Conservation (phyloP, 2,888 invertebrate species). For the Willowsia nigromaculata region DNA sequence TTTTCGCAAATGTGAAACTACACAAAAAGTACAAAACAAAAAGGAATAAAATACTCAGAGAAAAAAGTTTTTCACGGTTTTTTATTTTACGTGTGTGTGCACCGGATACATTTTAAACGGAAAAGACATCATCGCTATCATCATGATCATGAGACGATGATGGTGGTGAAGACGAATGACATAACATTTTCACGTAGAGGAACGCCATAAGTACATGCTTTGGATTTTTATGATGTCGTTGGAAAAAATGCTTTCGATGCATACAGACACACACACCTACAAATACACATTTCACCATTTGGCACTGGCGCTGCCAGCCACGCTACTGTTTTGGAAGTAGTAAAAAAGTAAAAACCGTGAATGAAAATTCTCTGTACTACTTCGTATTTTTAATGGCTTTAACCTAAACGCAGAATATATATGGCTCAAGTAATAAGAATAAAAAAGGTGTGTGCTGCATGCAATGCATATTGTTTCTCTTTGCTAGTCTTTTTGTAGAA, state of each 20-base stretch:
- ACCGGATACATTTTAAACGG: slow-evolving; percentile 41
- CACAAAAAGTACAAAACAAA: slow-evolving; percentile 9
- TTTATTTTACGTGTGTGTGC: slow-evolving; percentile 9
- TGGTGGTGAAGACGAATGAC: slow-evolving; percentile 31
- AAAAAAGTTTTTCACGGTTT: slow-evolving; percentile 2
- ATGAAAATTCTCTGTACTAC: slow-evolving; percentile 29
- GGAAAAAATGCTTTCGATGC: not conserved
- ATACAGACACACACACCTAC: not conserved
- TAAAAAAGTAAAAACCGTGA: slow-evolving; percentile 31
- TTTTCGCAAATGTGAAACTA: slow-evolving; percentile 6
- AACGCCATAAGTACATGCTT: slow-evolving; percentile 36
- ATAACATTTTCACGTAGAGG: slow-evolving; percentile 39
- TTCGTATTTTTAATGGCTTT: slow-evolving; percentile 34
- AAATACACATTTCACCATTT: not conserved
- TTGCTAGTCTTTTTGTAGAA: not conserved
- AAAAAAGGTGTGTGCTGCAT: slow-evolving; percentile 6
- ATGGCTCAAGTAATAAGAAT: not conserved
- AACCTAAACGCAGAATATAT: not conserved
- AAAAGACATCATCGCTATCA: slow-evolving; percentile 29
- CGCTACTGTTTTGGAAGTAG: not conserved
- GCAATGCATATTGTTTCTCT: not conserved
- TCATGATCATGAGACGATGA: slow-evolving; percentile 7
- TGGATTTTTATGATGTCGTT: not conserved
- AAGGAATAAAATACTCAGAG: not conserved
- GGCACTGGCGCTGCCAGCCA: not conserved